phyloP scores from a whole-genome alignment of 2,888 invertebrate genomes.

The Colletes collaris region DNA sequence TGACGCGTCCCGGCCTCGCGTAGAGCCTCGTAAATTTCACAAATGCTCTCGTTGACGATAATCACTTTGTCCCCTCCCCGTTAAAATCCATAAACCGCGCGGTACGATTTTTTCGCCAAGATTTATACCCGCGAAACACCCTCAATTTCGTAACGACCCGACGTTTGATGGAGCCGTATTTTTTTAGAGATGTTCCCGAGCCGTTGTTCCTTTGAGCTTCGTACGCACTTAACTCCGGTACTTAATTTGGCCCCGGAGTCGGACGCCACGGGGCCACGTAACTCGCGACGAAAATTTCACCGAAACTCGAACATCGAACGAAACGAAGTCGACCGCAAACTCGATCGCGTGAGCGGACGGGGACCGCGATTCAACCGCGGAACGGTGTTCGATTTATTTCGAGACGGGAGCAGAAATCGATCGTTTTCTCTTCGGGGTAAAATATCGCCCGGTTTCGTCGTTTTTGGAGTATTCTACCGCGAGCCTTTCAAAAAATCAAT shows the following conservation, averaged over 20 bases:
- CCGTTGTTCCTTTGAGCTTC: conserved; percentile 15
- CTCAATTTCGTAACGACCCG: conserved; percentile 30
- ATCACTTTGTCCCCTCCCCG: conserved; percentile 43
- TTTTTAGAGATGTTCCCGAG: background rate
- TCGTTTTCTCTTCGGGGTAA: background rate
- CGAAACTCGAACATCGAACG: background rate
- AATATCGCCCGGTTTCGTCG: too few relatives aligned
- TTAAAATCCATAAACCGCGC: conserved; percentile 40
- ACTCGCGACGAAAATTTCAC: conserved; percentile 3
- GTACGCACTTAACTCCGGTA: conserved; percentile 11
- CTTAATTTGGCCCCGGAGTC: background rate
- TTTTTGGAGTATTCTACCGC: too few relatives aligned
- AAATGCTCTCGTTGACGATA: conserved; percentile 47
- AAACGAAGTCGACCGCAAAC: conserved; percentile 18
- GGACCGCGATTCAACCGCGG: conserved; percentile 13
- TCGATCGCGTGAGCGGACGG: conserved; percentile 26
- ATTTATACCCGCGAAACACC: conserved; percentile 43
- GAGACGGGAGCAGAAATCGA: conserved; percentile 10
- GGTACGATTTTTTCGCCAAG: conserved; percentile 35
- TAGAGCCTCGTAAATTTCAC: conserved; percentile 39
- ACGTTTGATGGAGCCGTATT: conserved; percentile 41
- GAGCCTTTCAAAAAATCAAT: too few relatives aligned
- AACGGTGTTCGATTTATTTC: conserved; percentile 24
- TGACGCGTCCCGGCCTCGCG: conserved; percentile 14
- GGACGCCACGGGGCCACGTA: background rate